Conservation (phyloP, 2,888 invertebrate genomes). For the Drosophila fulvimacula region DNA sequence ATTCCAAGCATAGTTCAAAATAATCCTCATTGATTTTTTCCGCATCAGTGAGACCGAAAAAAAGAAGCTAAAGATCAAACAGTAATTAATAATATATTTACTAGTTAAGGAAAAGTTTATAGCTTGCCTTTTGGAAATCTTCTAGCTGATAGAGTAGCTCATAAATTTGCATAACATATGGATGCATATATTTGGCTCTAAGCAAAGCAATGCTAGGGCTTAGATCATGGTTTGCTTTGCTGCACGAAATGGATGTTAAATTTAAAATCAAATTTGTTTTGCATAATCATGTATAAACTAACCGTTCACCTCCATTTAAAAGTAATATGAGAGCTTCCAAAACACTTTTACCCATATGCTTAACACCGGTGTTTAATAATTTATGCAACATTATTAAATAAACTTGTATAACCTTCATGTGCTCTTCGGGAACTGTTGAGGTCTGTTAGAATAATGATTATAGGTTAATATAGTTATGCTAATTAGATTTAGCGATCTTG, state of each 20-base stretch:
- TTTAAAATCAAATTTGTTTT: neutral
- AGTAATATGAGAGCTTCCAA: conserved; percentile 39
- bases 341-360: conserved; percentile 73
- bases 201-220: conserved; percentile 22
- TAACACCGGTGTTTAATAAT: conserved; percentile 40
- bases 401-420: conserved; percentile 59
- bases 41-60: conserved; percentile 5
- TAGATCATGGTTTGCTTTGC: conserved; percentile 28
- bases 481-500: neutral
- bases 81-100: neutral
- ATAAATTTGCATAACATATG: conserved; percentile 41
- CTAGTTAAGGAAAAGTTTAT: neutral
- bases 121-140: conserved; percentile 52
- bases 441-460: conserved; percentile 31
- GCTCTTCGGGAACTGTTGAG: conserved; percentile 46
- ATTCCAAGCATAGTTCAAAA: conserved; percentile 47
- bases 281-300: neutral
- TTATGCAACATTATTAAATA: conserved; percentile 66
- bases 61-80: conserved; percentile 39
- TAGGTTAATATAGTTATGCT: neutral
- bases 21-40: conserved; percentile 3
- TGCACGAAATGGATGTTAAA: conserved; percentile 19
- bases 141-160: conserved; percentile 52
- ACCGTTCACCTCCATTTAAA: conserved; percentile 42
- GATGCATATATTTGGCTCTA: conserved; percentile 44